A percentile compares a stretch with the other conserved stretches of the same genome.
Conservation (phyloP, 2,113 vertebrate genomes). For the Muntiacus reevesi region DNA sequence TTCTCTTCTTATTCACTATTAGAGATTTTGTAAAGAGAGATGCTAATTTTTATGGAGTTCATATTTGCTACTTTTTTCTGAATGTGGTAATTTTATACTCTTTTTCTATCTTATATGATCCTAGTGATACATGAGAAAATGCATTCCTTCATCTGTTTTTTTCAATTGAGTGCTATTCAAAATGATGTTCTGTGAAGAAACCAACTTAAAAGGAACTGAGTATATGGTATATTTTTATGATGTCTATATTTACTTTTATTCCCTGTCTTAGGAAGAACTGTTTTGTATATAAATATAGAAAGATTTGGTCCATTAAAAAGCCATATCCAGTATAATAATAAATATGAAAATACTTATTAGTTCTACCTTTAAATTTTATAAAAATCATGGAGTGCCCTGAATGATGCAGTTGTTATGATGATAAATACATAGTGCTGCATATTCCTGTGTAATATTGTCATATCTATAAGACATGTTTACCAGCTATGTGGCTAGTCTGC, state of each 20-base stretch:
- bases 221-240: neutral
- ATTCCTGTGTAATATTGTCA: neutral
- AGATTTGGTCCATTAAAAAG: neutral
- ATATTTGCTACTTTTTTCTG: neutral
- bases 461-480: neutral
- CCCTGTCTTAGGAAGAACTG: neutral
- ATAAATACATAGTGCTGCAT: neutral
- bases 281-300: neutral
- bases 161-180: neutral
- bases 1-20: neutral
- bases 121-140: neutral
- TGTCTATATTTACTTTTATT: neutral
- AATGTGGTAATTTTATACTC: neutral
- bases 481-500: neutral
- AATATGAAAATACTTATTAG: neutral
- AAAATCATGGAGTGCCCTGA: neutral
- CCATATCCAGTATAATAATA: neutral
- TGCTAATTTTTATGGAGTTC: neutral
- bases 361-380: neutral
- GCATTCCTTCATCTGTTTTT: neutral
- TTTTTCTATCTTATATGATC: neutral
- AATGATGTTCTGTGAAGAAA: neutral
- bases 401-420: neutral
- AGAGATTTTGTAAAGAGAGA: neutral
- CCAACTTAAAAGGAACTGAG: neutral